These are phyloP conservation scores for Morone chrysops DNA, from an alignment of 2,113 vertebrate genomes.

Conservation along the genomic window DNA sequence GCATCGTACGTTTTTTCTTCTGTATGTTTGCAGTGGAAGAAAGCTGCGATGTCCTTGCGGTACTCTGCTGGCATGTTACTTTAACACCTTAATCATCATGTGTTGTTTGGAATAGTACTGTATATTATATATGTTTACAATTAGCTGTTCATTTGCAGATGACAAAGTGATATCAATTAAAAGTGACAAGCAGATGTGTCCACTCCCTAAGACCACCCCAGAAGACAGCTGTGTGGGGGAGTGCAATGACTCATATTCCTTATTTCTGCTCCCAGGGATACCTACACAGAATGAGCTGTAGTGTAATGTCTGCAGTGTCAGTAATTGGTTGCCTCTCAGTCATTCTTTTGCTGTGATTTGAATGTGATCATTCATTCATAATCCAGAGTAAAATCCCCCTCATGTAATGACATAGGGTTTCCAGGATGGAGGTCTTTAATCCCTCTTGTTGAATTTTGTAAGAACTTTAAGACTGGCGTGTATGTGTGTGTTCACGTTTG, in stretches of 20 bases:
- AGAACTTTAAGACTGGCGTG: conserved; percentile 5
- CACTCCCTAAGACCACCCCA: conserved; percentile 1
- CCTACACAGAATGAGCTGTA: conserved; percentile 23
- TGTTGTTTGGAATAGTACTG: neutral
- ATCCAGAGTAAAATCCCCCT: conserved; percentile 38
- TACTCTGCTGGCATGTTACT: neutral
- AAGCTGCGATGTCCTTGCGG: neutral
- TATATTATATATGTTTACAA: neutral
- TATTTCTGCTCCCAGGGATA: conserved; percentile 26
- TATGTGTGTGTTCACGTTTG: conserved; percentile 21
- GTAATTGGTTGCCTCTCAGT: conserved; percentile 53
- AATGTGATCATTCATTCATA: conserved; percentile 51
- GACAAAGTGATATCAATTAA: conserved; percentile 41
- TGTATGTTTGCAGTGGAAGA: neutral
- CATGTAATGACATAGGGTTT: conserved; percentile 40
- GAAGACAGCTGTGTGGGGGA: conserved; percentile 18
- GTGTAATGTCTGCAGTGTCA: conserved; percentile 18
- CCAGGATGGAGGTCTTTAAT: conserved; percentile 39
- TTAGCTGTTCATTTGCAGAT: neutral
- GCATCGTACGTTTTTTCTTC: neutral
- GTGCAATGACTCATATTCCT: conserved; percentile 36
- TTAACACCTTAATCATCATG: neutral
- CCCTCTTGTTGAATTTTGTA: conserved; percentile 36
- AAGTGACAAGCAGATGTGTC: conserved; percentile 51
- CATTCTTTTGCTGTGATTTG: conserved; percentile 29